Evolutionary conservation across 2,113 vertebrate genomes (phyloP), one percentile per base, ranked within the genome.

Genomic region (Recurvirostra avosetta): DNA sequence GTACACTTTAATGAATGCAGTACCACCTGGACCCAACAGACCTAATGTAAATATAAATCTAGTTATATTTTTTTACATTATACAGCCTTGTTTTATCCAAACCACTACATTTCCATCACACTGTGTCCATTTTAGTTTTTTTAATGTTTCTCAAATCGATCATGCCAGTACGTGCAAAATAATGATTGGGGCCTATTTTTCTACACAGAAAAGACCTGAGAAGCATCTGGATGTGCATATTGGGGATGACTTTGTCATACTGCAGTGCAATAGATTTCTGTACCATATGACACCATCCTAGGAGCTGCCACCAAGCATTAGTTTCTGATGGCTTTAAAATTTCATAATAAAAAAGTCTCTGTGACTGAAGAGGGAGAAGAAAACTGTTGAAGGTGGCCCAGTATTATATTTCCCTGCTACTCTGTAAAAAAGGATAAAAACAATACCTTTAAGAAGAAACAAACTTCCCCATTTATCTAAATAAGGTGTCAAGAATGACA

Each of bases 1-100:
- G 99, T 99, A 99, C 98, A 99, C 99, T 62, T 98, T 99, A 98
- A 99, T 99, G 98, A 99, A 98, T 98, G 98, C 99, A 97, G 98
- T 99, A 94, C 99, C 99, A 95, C 98, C 99, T 61, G 98, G 99
- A 91, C 98, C 98, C 96, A 99, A 98, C 97, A 98, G 99, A 93
- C 98, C 99, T 94, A 99, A 99, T 96, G 99, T 99, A 98, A 99
- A 98, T 97, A 97, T 68, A 30, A 73, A 32, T 84, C 43, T 67
- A 62, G 70, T 15, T 76, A 21, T 7, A 8, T 70, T 30, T 84
- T 84, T 87, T 40, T 75, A 9, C 55, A 50, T 47, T 80, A 40
- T 55, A 36, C 55, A 68, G 63, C 14, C 19, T 65, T 61, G 62
- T 83, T 75, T 40, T 68, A 62, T 68, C 47, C 88, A 61, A 62